phyloP scores from a whole-genome alignment of 2,888 invertebrate species.

The Mycalesis mineus region DNA sequence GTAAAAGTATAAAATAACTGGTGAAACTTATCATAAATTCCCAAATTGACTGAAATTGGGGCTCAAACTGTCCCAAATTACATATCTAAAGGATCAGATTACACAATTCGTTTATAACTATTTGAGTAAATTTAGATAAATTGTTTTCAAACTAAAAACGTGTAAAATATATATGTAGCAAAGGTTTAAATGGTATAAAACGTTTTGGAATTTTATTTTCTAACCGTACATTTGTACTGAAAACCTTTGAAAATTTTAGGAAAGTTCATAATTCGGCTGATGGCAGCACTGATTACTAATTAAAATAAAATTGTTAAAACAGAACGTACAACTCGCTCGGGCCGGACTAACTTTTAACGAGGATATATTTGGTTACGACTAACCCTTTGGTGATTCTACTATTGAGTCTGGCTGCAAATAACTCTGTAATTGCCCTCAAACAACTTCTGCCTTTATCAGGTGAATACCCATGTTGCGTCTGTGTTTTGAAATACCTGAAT shows the following conservation, averaged over 20 bases:
- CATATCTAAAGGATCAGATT: too few species aligned
- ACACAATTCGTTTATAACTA: too few species aligned
- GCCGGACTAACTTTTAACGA: slow-evolving; percentile 76
- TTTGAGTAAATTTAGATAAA: too few species aligned
- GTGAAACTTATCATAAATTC: too few species aligned
- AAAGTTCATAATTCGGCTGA: not conserved
- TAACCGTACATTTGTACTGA: not conserved
- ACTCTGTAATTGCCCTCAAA: slow-evolving; percentile 76
- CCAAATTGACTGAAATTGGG: too few species aligned
- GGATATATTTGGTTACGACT: slow-evolving; percentile 76
- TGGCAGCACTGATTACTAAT: slow-evolving; percentile 55
- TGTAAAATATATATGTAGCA: too few species aligned
- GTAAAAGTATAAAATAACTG: too few species aligned
- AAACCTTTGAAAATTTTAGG: not conserved
- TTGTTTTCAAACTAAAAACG: too few species aligned
- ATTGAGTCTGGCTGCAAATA: slow-evolving; percentile 75
- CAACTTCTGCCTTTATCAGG: slow-evolving; percentile 62
- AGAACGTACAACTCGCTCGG: slow-evolving; percentile 51
- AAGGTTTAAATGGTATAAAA: too few species aligned
- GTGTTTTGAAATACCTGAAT: slow-evolving; percentile 37
- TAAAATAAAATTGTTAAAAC: slow-evolving; percentile 78
- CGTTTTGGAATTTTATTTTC: too few species aligned
- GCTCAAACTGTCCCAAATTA: too few species aligned
- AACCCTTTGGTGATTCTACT: slow-evolving; percentile 76
- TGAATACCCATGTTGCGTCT: slow-evolving; percentile 49